These are phyloP conservation scores for Stichodactyla mertensii DNA, from an alignment of 64 coral and sea anemone genomes.

Conservation along the genomic window DNA sequence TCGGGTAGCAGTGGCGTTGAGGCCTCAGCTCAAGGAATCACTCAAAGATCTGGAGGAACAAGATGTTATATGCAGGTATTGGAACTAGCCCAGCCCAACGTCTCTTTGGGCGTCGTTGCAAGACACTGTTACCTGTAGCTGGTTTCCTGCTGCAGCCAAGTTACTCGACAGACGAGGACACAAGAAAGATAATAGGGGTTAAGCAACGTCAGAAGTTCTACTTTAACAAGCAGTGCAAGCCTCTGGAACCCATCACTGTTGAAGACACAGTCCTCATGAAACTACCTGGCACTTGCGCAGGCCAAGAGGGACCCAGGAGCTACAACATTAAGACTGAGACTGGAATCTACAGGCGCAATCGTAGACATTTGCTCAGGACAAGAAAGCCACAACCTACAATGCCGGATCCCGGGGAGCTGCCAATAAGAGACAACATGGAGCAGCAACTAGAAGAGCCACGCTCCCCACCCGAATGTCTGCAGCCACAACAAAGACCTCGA, in stretches of 20 bases:
- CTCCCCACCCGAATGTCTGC: too few relatives aligned
- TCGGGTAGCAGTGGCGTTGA: conserved; percentile 32
- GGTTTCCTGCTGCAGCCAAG: neutral
- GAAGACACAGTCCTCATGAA: conserved; percentile 11
- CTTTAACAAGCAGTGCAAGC: neutral
- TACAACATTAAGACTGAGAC: too few relatives aligned
- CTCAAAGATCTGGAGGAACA: conserved; percentile 17
- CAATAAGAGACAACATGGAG: too few relatives aligned
- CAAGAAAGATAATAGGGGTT: conserved; percentile 22
- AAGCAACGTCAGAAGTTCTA: conserved; percentile 34
- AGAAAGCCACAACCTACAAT: too few relatives aligned
- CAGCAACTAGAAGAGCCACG: too few relatives aligned
- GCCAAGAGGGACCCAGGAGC: too few relatives aligned
- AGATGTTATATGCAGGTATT: neutral
- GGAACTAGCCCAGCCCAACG: neutral
- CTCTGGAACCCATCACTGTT: neutral
- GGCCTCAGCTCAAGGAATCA: conserved; percentile 20
- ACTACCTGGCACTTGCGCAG: too few relatives aligned
- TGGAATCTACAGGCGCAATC: too few relatives aligned
- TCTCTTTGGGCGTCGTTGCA: too few relatives aligned
- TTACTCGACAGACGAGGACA: conserved; percentile 18
- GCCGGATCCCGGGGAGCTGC: too few relatives aligned
- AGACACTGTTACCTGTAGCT: neutral
- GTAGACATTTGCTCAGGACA: too few relatives aligned
- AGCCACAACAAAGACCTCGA: too few relatives aligned